Evolutionary conservation across 2,113 vertebrate genomes (phyloP).

Genomic region (Apeltes quadracus): DNA sequence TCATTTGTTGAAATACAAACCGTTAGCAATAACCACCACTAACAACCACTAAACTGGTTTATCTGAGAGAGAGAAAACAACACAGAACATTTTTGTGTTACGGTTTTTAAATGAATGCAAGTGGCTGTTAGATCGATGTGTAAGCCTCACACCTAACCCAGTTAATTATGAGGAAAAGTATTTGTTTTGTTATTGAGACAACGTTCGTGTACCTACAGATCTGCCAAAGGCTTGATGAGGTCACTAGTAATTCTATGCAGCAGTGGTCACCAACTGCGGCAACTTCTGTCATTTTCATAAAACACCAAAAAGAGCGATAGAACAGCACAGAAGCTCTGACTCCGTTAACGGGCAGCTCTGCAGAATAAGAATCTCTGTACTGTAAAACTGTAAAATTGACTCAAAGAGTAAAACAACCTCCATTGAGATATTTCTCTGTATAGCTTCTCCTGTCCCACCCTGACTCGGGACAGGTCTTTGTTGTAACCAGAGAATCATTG

Average conservation of each 20-base stretch:
- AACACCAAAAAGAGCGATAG: no score
- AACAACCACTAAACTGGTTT: neutral
- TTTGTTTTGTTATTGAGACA: constrained; percentile 38
- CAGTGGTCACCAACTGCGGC: no score
- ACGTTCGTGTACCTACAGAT: constrained; percentile 33
- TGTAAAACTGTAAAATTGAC: neutral
- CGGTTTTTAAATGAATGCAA: constrained; percentile 24
- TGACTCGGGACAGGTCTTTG: constrained; percentile 41
- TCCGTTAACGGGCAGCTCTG: neutral
- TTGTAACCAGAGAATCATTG: constrained; percentile 83
- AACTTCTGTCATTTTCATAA: no score
- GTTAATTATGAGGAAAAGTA: constrained; percentile 65
- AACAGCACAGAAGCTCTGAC: neutral
- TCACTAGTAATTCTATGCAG: no score
- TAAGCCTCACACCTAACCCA: constrained; percentile 21
- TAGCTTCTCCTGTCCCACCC: constrained; percentile 9
- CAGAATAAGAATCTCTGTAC: neutral
- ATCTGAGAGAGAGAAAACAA: neutral
- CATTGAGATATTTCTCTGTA: neutral
- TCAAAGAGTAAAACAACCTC: neutral
- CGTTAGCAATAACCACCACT: constrained; percentile 18
- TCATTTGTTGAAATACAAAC: constrained; percentile 62
- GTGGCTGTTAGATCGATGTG: constrained; percentile 19
- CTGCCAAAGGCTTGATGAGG: constrained; percentile 64
- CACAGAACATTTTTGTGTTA: neutral